Conservation (phyloP, 1,140 invertebrate species). For the Phymorhynchus buccinoides region DNA sequence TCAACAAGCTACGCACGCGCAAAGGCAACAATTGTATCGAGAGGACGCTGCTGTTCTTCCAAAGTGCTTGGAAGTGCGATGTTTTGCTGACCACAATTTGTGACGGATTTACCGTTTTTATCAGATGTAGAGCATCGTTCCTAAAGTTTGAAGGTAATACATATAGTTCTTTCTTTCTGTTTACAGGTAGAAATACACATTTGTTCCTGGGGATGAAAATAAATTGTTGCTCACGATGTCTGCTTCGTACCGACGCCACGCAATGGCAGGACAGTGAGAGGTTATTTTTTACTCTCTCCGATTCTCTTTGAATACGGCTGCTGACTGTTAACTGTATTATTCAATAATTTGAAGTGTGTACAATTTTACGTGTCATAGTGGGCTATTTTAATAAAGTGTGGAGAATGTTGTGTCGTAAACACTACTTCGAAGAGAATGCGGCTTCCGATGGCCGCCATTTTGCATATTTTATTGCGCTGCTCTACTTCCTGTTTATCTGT, state of each 20-base stretch:
- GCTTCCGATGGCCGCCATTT: slow-evolving; percentile 34
- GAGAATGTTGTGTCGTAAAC: not conserved
- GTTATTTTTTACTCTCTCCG: not conserved
- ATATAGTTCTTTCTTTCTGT: not conserved
- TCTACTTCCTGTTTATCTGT: slow-evolving; percentile 40
- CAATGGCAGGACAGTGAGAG: not conserved
- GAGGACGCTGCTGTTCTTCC: slow-evolving; percentile 35
- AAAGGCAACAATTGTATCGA: not conserved
- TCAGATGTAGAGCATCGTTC: too few relatives aligned
- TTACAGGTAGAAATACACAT: not conserved
- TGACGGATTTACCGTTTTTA: not conserved
- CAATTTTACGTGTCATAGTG: not conserved
- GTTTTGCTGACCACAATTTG: not conserved
- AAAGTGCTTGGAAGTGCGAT: not conserved
- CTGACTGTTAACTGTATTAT: not conserved
- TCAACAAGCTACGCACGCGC: slow-evolving; percentile 21
- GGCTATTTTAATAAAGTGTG: not conserved
- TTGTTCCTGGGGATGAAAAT: not conserved
- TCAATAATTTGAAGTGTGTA: not conserved
- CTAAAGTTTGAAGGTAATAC: not conserved
- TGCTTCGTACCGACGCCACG: slow-evolving; percentile 13
- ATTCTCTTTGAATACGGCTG: not conserved
- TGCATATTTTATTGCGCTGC: slow-evolving; percentile 41
- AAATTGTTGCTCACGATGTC: not conserved
- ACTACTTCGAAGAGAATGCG: not conserved